Base-by-base conservation (phyloP, 2,888 invertebrate genomes). In the Bombyx huttoni region DNA sequence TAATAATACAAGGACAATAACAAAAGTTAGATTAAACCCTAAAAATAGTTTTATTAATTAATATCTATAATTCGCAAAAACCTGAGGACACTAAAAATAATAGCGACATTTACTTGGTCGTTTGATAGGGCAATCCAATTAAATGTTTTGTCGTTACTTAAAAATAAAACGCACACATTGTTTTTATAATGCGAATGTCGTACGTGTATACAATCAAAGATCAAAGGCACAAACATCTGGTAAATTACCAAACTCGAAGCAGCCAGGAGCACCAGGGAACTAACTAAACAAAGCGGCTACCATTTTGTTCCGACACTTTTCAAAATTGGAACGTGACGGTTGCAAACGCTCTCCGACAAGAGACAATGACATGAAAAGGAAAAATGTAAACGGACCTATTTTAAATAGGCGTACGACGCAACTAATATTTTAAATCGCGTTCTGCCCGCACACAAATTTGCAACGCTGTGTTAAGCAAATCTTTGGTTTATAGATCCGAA, bases 311-410 rank as follows among this genome's bases (percentile, higher is more conserved):
- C 83, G 79, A 88, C 88, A 88, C 88, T 87, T 87, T 87, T 88
- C 81, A 85, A 88, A 87, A 88, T 88, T 88, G 83, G 86, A 86
- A 88, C 86, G 88, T 88, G 88, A 87, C 86, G 88, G 86, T 88
- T 86, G 86, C 85, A 86, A 87, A 81, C 85, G 84, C 80, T 84
- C 82, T 73, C 78, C 73, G 75, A 66, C 73, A 81, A 86, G 82
- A 87, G 87, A 88, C 88, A 88, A 88, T 87, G 83, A 87, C 81
- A 84, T 85, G 85, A 88, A 88, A 88, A 88, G 85, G 86, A 88
- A 88, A 88, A 88, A 88, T 85, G 79, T 87, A 87, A 86, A 86
- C 84, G 85, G 78, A 76, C 81, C 85, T 83, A 83, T 84, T 86
- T 86, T 78, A 83, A 85, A 85, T 81, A 80, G 82, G 73, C 72